Evolutionary conservation across 2,888 invertebrate species (phyloP).

Genomic region (Pammene aurita): DNA sequence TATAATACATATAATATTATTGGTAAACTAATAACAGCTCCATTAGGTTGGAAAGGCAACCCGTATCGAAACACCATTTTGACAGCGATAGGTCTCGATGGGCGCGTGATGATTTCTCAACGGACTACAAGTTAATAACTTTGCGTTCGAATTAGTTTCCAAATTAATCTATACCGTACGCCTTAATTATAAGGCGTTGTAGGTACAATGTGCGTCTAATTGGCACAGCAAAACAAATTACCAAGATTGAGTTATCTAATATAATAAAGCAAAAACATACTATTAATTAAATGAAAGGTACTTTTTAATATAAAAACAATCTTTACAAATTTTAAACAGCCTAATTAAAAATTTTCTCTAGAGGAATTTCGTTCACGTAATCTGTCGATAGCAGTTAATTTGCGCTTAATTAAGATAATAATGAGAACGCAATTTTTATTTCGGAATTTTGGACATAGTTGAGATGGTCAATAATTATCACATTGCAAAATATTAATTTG

Average conservation of each 20-base stretch:
- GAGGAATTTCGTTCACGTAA: slow-evolving; percentile 39
- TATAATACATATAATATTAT: slow-evolving; percentile 1
- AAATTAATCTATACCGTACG: slow-evolving; percentile 27
- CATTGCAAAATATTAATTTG: background rate
- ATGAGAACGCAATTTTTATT: slow-evolving; percentile 3
- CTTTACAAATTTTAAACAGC: slow-evolving; percentile 38
- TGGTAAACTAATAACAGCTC: slow-evolving; percentile 24
- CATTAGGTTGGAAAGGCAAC: slow-evolving; percentile 10
- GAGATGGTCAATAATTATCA: background rate
- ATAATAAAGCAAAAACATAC: background rate
- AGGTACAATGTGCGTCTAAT: background rate
- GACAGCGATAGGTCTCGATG: slow-evolving; percentile 36
- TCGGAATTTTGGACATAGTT: background rate
- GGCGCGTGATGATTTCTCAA: slow-evolving; percentile 37
- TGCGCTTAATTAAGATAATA: slow-evolving; percentile 11
- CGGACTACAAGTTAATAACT: slow-evolving; percentile 39
- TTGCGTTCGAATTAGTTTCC: slow-evolving; percentile 35
- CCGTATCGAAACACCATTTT: slow-evolving; percentile 31
- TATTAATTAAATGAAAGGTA: slow-evolving; percentile 1
- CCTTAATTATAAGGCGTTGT: slow-evolving; percentile 19
- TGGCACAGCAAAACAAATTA: background rate
- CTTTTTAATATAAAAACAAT: slow-evolving; percentile 43
- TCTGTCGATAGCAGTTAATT: slow-evolving; percentile 17
- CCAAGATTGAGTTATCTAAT: background rate
- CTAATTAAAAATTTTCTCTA: slow-evolving; percentile 50